Conservation (phyloP, 2,797 vertebrate genomes). For the Rhinatrema bivittatum region DNA sequence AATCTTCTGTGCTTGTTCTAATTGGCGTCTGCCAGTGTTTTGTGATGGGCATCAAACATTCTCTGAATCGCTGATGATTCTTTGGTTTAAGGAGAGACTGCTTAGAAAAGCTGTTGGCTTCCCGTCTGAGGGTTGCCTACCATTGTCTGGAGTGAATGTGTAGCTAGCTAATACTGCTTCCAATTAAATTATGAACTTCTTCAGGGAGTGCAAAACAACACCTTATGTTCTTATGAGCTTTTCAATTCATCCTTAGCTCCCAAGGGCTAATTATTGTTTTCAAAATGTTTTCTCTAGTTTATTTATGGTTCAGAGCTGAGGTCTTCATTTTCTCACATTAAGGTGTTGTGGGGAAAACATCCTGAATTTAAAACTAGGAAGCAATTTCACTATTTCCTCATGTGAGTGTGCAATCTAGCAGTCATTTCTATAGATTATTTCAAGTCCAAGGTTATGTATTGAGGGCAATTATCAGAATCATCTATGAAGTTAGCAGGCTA, state of each 20-base stretch:
- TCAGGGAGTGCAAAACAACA: slow-evolving; percentile 34
- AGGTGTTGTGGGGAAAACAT: slow-evolving; percentile 4
- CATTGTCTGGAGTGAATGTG: slow-evolving; percentile 28
- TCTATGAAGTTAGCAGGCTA: no score
- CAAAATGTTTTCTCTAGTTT: background rate
- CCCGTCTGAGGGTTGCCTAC: slow-evolving; percentile 38
- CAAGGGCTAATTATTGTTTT: slow-evolving; percentile 15
- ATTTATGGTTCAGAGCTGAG: slow-evolving; percentile 20
- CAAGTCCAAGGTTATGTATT: no score
- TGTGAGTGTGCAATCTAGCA: no score
- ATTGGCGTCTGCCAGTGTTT: no score
- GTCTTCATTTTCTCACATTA: slow-evolving; percentile 22
- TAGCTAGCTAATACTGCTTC: slow-evolving; percentile 37
- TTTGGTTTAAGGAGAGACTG: slow-evolving; percentile 33
- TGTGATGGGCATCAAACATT: no score
- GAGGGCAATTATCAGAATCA: no score
- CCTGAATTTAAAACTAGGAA: slow-evolving; percentile 11
- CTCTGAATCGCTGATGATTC: slow-evolving; percentile 30
- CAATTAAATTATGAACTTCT: slow-evolving; percentile 45
- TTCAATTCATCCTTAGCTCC: slow-evolving; percentile 39
- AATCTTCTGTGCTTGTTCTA: no score
- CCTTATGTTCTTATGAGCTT: slow-evolving; percentile 31
- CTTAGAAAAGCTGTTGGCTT: slow-evolving; percentile 35
- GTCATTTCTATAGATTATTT: no score
- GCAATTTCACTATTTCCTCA: background rate